Evolutionary conservation across 2,113 vertebrate genomes (phyloP).

Genomic region (Vulpes vulpes): DNA sequence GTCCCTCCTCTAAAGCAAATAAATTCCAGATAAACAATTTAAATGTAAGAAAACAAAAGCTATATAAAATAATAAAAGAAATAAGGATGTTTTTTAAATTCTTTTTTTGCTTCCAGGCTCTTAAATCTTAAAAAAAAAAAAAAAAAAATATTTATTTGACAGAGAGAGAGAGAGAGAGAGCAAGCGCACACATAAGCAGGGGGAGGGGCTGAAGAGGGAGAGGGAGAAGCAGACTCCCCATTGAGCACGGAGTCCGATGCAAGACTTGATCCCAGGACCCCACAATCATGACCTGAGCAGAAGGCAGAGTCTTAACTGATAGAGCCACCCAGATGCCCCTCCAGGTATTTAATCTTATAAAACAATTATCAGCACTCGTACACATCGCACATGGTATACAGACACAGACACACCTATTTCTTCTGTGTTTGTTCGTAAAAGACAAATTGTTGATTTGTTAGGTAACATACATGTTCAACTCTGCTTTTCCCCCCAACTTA

Average conservation of each 20-base stretch:
- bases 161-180: too few species aligned
- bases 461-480: not conserved
- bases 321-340: not conserved
- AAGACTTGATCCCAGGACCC: too few species aligned
- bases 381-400: not conserved
- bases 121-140: too few species aligned
- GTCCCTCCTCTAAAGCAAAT: conserved; percentile 32
- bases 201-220: too few species aligned
- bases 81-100: not conserved
- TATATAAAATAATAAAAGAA: not conserved
- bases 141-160: too few species aligned
- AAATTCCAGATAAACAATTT: not conserved
- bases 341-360: not conserved
- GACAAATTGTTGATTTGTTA: not conserved
- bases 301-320: too few species aligned
- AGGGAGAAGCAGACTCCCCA: too few species aligned
- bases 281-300: too few species aligned
- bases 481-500: not conserved
- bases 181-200: too few species aligned
- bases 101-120: not conserved
- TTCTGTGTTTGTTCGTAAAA: not conserved
- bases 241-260: too few species aligned
- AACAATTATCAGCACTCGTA: not conserved
- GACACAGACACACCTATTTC: not conserved
- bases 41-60: not conserved